Evolutionary conservation across 2,113 vertebrate genomes (phyloP), one percentile per base, ranked within the genome.

Genomic region (Aleadryas rufinucha): DNA sequence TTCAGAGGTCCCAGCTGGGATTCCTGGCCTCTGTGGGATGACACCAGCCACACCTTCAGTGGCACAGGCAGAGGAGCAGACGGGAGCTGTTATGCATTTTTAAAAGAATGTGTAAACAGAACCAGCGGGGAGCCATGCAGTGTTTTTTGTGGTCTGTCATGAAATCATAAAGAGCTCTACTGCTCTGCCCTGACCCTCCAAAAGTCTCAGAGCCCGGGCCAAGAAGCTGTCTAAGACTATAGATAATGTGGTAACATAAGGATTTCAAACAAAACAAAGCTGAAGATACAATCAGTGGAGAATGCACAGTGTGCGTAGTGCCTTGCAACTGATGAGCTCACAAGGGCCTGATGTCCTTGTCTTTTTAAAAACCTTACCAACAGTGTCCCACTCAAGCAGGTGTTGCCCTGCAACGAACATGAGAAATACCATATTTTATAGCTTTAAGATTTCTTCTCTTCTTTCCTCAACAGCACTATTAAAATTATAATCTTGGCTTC

Each of bases 141-240:
- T 50, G 82, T 30, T 85, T 91, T 87, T 86, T 94, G 94, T 97
- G 95, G 93, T 83, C 89, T 96, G 93, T 96, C 94, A 93, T 93
- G 93, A 96, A 93, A 84, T 41, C 82, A 47, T 83, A 45, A 93
- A 91, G 70, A 94, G 66, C 63, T 93, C 70, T 74, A 54, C 81
- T 91, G 59, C 87, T 85, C 74, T 77, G 50, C 60, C 35, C 59
- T 83, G 81, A 77, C 78, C 41, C 65, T 56, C 50, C 63, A 80
- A 6, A 85, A 91, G n/a, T 72, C 84, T 95, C 69, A 91, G 93
- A 91, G 82, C 42, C 15, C 31, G 78, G 39, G 94, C 96, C 95
- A 97, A 95, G 87, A 95, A 97, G 35, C 92, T 96, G 89, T 91
- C 89, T 76, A 59, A 86, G 75, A 68, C 83, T 63, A 5, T 81